Conservation (phyloP, 53 echinoderm and acorn worm genomes). For the Echinarachnius parma region DNA sequence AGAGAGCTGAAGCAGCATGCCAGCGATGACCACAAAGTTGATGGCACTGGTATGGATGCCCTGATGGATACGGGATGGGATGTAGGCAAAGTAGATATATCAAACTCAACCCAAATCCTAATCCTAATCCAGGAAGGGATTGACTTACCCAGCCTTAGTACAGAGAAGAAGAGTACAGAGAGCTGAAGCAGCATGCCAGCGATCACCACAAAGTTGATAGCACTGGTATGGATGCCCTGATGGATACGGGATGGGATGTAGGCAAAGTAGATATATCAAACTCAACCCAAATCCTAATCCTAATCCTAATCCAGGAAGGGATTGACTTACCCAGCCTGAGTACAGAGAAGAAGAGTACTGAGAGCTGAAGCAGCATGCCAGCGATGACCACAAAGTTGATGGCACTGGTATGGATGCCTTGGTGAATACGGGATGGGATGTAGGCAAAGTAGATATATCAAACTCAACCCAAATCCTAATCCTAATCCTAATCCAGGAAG, state of each 20-base stretch:
- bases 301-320: no score
- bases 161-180: constrained; percentile 90
- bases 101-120: no score
- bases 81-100: constrained; percentile 94
- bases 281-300: no score
- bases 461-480: no score
- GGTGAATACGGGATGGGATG: constrained; percentile 87
- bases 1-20: constrained; percentile 83
- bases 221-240: constrained; percentile 85
- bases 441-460: constrained; percentile 96
- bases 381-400: constrained; percentile 97
- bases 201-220: constrained; percentile 95
- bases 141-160: constrained; percentile 92
- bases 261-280: constrained; percentile 93
- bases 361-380: constrained; percentile 86
- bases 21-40: constrained; percentile 97
- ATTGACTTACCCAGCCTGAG: constrained; percentile 95
- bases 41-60: constrained; percentile 91
- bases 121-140: no score
- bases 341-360: constrained; percentile 88
- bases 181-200: constrained; percentile 89
- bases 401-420: constrained; percentile 88
- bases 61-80: constrained; percentile 87
- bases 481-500: no score
- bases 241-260: constrained; percentile 92